These are phyloP conservation scores for Drosophila rhopaloa DNA, from an alignment of 1,140 invertebrate genomes.

Conservation along the genomic window DNA sequence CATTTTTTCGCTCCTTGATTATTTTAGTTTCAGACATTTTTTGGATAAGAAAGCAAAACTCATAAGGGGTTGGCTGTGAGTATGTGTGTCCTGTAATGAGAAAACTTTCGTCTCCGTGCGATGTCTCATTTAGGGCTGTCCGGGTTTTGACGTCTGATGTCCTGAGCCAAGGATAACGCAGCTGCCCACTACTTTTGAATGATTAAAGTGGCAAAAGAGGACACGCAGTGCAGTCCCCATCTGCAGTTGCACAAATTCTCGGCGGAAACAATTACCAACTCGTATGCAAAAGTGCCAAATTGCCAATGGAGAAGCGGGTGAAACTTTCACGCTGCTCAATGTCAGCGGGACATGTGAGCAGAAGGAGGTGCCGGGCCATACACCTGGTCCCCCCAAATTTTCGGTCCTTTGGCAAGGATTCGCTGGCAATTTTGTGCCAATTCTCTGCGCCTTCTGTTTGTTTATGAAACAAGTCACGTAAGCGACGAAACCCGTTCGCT, in stretches of 20 bases:
- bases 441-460: conserved; percentile 76
- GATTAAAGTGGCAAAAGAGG: conserved; percentile 59
- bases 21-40: conserved; percentile 40
- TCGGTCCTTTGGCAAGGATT: conserved; percentile 37
- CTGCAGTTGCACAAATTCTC: conserved; percentile 57
- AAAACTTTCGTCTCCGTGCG: conserved; percentile 74
- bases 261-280: conserved; percentile 80
- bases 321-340: conserved; percentile 60
- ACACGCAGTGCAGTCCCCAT: conserved; percentile 12
- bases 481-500: conserved; percentile 54
- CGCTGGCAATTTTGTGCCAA: conserved; percentile 75
- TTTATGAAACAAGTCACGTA: conserved; percentile 82
- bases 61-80: conserved; percentile 22
- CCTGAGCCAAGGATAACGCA: conserved; percentile 35
- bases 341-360: conserved; percentile 48
- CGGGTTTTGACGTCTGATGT: conserved; percentile 35
- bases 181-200: conserved; percentile 70
- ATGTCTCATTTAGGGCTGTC: conserved; percentile 71
- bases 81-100: conserved; percentile 58
- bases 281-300: conserved; percentile 79
- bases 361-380: not conserved
- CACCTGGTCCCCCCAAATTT: conserved; percentile 15
- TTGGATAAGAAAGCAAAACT: conserved; percentile 20
- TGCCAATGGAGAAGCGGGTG: conserved; percentile 39
- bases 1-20: conserved; percentile 36